phyloP scores from a whole-genome alignment of 2,113 vertebrate genomes.

The Myrmophylax atrothorax region DNA sequence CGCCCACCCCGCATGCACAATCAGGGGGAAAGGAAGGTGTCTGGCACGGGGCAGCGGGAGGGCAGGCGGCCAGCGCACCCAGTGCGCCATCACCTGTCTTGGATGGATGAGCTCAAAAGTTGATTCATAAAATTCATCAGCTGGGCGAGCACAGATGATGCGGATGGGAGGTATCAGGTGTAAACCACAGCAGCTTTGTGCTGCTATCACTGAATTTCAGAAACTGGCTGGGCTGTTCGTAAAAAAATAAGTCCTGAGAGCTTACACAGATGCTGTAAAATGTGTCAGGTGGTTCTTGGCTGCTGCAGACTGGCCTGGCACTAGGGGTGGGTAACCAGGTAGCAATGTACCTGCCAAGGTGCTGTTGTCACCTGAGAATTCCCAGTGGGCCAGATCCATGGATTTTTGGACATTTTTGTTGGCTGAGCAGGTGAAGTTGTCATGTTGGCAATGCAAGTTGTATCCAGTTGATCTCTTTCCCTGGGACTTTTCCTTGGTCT shows the following conservation, averaged over 20 bases:
- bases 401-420: background rate
- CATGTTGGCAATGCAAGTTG: background rate
- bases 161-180: background rate
- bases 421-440: background rate
- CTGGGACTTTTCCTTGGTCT: background rate
- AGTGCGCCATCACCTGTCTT: background rate
- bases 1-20: accelerated
- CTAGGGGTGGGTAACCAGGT: background rate
- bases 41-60: background rate
- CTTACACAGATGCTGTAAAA: background rate
- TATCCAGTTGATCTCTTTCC: background rate
- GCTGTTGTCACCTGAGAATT: background rate
- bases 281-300: background rate
- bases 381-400: background rate
- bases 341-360: background rate
- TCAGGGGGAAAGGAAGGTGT: background rate
- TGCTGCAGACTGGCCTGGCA: background rate
- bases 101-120: background rate
- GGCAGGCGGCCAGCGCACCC: background rate
- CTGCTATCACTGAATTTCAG: background rate
- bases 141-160: slow-evolving; percentile 20
- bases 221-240: background rate
- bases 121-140: slow-evolving; percentile 15
- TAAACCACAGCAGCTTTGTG: background rate
- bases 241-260: background rate